These are phyloP conservation scores for Cheilosia soror DNA, from an alignment of 2,888 invertebrate species.

Conservation along the genomic window DNA sequence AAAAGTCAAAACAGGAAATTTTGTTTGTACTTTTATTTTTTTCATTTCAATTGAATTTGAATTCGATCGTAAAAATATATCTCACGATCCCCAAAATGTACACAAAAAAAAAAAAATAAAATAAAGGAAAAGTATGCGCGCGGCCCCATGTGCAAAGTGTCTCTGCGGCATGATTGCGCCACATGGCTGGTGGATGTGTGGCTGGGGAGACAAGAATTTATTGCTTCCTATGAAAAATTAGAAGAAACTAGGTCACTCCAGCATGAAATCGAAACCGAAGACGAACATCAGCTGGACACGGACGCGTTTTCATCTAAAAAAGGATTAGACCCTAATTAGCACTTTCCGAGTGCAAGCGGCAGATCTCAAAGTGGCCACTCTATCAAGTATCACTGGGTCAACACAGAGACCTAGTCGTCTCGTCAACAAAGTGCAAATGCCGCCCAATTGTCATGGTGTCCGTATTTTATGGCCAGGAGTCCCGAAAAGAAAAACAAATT, in stretches of 20 bases:
- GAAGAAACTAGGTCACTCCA: constrained; percentile 55
- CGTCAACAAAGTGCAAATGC: constrained; percentile 54
- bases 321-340: constrained; percentile 68
- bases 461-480: constrained; percentile 22
- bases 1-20: constrained; percentile 65
- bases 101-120: constrained; percentile 20
- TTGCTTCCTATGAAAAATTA: constrained; percentile 52
- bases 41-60: constrained; percentile 64
- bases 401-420: constrained; percentile 26
- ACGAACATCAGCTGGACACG: constrained; percentile 57
- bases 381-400: constrained; percentile 44
- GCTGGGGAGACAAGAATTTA: constrained; percentile 57
- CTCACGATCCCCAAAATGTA: constrained; percentile 50
- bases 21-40: constrained; percentile 16
- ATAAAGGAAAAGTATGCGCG: not conserved
- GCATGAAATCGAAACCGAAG: constrained; percentile 21
- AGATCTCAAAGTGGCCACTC: constrained; percentile 52
- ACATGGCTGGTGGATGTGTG: constrained; percentile 13
- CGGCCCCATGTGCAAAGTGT: constrained; percentile 63
- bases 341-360: constrained; percentile 63
- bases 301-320: constrained; percentile 5
- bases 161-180: constrained; percentile 43
- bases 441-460: constrained; percentile 59
- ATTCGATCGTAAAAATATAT: constrained; percentile 68
- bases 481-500: constrained; percentile 17